These are phyloP conservation scores for Turritopsis rubra DNA, from an alignment of 30 jellyfish, hydroid and myxozoan genomes.

Conservation along the genomic window DNA sequence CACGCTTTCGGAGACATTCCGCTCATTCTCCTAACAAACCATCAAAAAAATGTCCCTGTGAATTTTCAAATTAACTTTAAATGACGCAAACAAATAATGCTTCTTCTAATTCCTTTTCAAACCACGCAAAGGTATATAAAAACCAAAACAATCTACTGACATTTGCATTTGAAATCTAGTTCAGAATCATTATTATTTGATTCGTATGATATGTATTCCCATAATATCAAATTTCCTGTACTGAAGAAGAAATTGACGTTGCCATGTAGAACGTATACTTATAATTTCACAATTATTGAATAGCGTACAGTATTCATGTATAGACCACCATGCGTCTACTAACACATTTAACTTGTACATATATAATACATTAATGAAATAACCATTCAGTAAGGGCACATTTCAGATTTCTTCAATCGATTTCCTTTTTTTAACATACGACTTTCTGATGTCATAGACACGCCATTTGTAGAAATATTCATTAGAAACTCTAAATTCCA, in stretches of 20 bases:
- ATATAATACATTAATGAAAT: no score
- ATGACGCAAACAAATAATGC: not conserved
- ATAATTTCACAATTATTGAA: not conserved
- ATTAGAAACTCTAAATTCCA: no score
- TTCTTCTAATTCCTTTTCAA: not conserved
- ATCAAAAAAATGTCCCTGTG: not conserved
- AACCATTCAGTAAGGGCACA: no score
- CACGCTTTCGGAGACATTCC: not conserved
- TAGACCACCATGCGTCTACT: no score
- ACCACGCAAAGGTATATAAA: not conserved
- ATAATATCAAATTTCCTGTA: not conserved
- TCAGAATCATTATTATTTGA: not conserved
- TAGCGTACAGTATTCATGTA: not conserved
- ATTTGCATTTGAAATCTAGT: not conserved
- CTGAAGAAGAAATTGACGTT: not conserved
- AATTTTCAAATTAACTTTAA: not conserved
- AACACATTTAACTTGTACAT: no score
- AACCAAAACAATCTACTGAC: not conserved
- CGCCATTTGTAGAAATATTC: no score
- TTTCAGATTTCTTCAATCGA: no score
- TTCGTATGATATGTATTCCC: no score
- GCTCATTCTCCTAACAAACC: not conserved
- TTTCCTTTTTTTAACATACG: no score
- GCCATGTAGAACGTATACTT: not conserved
- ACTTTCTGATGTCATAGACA: no score